Conservation (phyloP, 2,888 invertebrate species). For the Leptura quadrifasciata region DNA sequence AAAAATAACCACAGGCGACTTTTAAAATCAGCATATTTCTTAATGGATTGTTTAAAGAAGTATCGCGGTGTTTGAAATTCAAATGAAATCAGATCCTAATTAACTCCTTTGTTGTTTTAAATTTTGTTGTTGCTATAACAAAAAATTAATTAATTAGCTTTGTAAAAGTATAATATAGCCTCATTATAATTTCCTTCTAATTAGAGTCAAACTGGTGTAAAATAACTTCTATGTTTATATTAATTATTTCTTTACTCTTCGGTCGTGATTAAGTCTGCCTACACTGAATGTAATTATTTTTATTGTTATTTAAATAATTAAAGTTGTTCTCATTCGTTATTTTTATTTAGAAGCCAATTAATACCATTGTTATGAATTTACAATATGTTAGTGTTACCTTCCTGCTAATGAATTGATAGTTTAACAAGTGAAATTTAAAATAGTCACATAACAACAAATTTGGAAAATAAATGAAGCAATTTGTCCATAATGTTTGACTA, state of each 20-base stretch:
- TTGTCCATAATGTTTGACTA: too few relatives aligned
- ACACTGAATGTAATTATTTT: constrained; percentile 32
- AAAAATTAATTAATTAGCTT: constrained; percentile 57
- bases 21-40: constrained; percentile 50
- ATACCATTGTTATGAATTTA: not conserved
- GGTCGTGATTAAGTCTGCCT: constrained; percentile 24
- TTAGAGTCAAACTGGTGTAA: constrained; percentile 39
- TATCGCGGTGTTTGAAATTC: constrained; percentile 56
- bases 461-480: too few relatives aligned
- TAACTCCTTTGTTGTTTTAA: constrained; percentile 61
- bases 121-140: constrained; percentile 59
- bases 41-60: constrained; percentile 54
- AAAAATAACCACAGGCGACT: constrained; percentile 25
- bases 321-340: not conserved
- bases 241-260: constrained; percentile 33
- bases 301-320: constrained; percentile 24
- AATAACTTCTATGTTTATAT: constrained; percentile 40
- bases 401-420: too few relatives aligned
- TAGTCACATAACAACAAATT: too few relatives aligned
- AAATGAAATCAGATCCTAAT: constrained; percentile 61
- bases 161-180: constrained; percentile 42
- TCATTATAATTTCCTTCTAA: constrained; percentile 44
- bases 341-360: not conserved
- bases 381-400: too few relatives aligned
- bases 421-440: too few relatives aligned